These are phyloP conservation scores for Ranitomeya variabilis DNA, from an alignment of 2,113 vertebrate genomes.

Conservation along the genomic window DNA sequence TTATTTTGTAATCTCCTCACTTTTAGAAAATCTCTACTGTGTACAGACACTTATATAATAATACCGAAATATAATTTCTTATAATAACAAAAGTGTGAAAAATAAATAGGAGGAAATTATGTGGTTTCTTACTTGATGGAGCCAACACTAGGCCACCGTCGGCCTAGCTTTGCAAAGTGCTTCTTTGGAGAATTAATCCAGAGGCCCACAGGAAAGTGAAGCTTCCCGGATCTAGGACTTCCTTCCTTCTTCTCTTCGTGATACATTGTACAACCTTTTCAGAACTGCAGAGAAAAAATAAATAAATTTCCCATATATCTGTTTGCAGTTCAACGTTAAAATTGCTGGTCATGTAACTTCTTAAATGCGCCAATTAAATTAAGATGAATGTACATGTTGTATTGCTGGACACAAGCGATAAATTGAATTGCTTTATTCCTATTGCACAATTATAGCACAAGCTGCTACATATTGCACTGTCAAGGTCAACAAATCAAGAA, in stretches of 20 bases:
- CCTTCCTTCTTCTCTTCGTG: slow-evolving; percentile 86
- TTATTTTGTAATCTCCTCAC: neutral
- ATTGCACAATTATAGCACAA: neutral
- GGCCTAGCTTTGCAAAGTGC: slow-evolving; percentile 87
- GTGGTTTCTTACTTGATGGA: slow-evolving; percentile 83
- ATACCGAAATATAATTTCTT: neutral
- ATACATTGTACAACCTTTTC: slow-evolving; percentile 61
- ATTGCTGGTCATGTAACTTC: neutral
- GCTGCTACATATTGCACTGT: no score
- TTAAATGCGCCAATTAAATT: neutral
- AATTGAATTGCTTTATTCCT: neutral
- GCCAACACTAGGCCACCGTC: slow-evolving; percentile 86
- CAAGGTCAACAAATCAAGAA: neutral
- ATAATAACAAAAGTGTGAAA: neutral
- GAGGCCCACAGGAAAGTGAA: slow-evolving; percentile 89
- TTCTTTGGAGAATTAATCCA: slow-evolving; percentile 94
- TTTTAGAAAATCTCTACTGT: neutral
- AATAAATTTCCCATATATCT: slow-evolving; percentile 23
- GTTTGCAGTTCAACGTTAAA: neutral
- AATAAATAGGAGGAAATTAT: neutral
- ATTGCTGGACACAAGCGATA: neutral
- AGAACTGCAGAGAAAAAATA: slow-evolving; percentile 14
- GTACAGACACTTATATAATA: neutral
- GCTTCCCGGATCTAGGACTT: slow-evolving; percentile 87
- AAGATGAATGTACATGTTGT: neutral